Evolutionary conservation across 2,797 vertebrate genomes (phyloP), one percentile per base, ranked within the genome.

Genomic region (Melanotaenia trifasciata): DNA sequence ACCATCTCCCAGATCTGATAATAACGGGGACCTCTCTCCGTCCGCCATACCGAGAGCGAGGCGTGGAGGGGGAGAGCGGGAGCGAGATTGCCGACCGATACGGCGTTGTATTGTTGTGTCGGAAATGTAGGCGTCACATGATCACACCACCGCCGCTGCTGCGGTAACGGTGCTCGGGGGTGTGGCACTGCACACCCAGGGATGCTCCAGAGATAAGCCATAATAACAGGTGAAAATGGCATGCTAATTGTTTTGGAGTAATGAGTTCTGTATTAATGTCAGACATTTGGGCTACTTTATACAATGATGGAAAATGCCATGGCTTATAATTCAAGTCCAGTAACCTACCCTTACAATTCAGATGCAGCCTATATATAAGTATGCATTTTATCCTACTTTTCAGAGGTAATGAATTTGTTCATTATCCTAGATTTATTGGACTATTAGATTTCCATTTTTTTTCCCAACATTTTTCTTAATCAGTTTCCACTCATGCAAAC

Each of bases 21-120:
- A 94, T 70, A 98, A 87, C 81, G 97, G 96, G 77, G 97, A 98
- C 84, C 96, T 95, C 94, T 98, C 97, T 76, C 97, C 96, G 90
- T 98, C 96, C 90, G 96, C 96, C 95, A 97, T 96, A 87, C 88
- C 93, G 92, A 93, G 70, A 93, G 85, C 80, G 65, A 91, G 87
- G 85, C 86, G 89, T 78, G 64, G 61, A 45, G 71, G 36, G 59
- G 64, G 53, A 78, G 80, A 72, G 79, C 64, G 80, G 82, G 75
- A 78, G 72, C 53, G 86, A 66, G 78, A 69, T 47, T 61, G 72
- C 64, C 51, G 86, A 84, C 76, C 81, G 84, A 73, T 54, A 64
- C 72, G 70, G 78, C 68, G 81, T 47, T 78, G 91, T 92, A 90
- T 91, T 94, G 93, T 94, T 94, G 91, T 91, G 91, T 88, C 88